Evolutionary conservation across 1,140 invertebrate genomes (phyloP).

Genomic region (Campoletis sonorensis): DNA sequence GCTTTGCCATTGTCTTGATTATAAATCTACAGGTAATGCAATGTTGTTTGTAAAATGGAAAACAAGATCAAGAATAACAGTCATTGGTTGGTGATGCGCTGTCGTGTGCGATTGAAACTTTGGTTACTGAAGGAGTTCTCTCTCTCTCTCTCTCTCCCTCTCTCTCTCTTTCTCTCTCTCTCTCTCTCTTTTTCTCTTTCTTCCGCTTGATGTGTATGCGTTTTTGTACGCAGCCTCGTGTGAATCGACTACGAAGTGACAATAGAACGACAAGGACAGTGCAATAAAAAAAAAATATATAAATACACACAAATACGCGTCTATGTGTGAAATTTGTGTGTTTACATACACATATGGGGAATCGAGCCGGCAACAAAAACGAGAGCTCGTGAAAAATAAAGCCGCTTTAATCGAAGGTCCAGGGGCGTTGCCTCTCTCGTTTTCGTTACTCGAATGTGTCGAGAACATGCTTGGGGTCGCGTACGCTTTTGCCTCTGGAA

Average conservation of each 20-base stretch:
- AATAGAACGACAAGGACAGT: slow-evolving; percentile 9
- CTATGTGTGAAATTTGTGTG: not conserved
- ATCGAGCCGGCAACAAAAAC: slow-evolving; percentile 11
- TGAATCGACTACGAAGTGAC: slow-evolving; percentile 2
- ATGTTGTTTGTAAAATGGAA: too few relatives aligned
- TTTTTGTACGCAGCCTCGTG: not conserved
- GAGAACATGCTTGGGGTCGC: not conserved
- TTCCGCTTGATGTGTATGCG: not conserved
- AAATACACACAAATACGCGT: not conserved
- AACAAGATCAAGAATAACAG: not conserved
- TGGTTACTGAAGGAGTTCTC: not conserved
- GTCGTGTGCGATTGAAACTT: slow-evolving; percentile 25
- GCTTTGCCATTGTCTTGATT: too few relatives aligned
- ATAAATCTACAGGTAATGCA: too few relatives aligned
- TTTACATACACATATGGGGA: not conserved
- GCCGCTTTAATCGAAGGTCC: slow-evolving; percentile 37
- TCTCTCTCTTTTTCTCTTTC: not conserved
- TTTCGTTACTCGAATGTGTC: not conserved
- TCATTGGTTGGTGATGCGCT: not conserved
- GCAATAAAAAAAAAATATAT: slow-evolving; percentile 4
- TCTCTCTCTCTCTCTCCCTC: not conserved
- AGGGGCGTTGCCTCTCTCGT: slow-evolving; percentile 1
- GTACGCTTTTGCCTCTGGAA: slow-evolving; percentile 20
- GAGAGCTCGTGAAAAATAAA: slow-evolving; percentile 41
- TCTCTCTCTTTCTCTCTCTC: not conserved